Base-by-base conservation (phyloP, 2,797 vertebrate species). In the Gadopsis bispinosus region DNA sequence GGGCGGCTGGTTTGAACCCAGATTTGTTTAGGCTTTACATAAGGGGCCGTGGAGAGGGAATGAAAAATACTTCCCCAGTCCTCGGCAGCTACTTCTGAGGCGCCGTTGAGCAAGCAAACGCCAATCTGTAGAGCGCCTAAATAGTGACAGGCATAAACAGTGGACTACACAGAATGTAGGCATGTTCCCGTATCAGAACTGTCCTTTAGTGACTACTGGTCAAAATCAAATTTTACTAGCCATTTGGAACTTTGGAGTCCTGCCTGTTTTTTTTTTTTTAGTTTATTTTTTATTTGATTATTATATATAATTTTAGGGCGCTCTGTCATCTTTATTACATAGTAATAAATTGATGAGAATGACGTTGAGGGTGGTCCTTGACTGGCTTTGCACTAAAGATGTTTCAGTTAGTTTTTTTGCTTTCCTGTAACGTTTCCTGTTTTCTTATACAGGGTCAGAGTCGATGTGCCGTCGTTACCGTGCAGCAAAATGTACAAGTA, bases 1-100 rank as follows among this genome's bases (percentile, higher is more conserved):
- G 75, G 79, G 35, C 29, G 45, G 4, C 47, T n/a, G 75, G 45
- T 77, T 73, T 43, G 47, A 73, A 45, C 78, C 65, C 43, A 80
- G 73, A 64, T 64, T 63, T 58, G 48, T 66, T 58, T 19, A 62
- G 59, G 29, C 48, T 50, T 61, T 14, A 39, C 48, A 63, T 16
- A 68, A 67, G 45, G 45, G 48, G 43, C 31, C 12, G 31, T 14
- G 13, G 37, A 59, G 29, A 63, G 10, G 5, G 41, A 60, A 60
- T 64, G 37, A 63, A 51, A 26, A 64, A 53, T 11, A 6, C 10
- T 31, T 29, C 7, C 22, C 31, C 22, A 35, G 39, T 54, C 31
- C 56, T 60, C 45, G 1, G 14, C 13, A 11, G 33, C 5, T 51
- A 3, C 66, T 37, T 37, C 22, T 39, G 67, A 55, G 6, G 20